Evolutionary conservation across 2,797 vertebrate genomes (phyloP), one percentile per base, ranked within the genome.

Genomic region (Acrossocheilus wenchowensis): DNA sequence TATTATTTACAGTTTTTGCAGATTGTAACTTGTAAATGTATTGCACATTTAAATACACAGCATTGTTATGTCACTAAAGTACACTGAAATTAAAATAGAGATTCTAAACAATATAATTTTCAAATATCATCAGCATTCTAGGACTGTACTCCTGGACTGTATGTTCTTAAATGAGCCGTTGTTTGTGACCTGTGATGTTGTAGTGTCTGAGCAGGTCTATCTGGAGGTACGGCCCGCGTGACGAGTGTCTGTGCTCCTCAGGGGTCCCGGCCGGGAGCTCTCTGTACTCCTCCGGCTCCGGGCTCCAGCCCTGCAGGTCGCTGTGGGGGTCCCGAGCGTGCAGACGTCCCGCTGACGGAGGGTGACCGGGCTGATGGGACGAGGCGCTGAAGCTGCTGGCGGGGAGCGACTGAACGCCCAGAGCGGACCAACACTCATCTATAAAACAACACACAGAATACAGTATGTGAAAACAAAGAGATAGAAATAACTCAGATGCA

Each of bases 381-480:
- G 96, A 96, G 11, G 95, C 93, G 1, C 72, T 91, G 87, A 96
- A 97, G 85, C 96, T 96, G 66, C 93, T 90, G 23, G 79, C 62
- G 0, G 96, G 96, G 23, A 96, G 94, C 34, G 69, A 87, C 78
- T 94, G 93, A 62, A 97, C 91, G 39, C 95, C 96, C 87, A 98
- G 90, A 5, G 95, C 95, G 54, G 91, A 91, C 92, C 95, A 97
- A 91, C 97, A 98, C 62, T 95, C 93, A 54, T 96, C 97, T 98
- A 86, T 1, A 50, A 72, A 84, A 3, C 82, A 36, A 77, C 34
- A 92, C 74, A 9, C 4, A 43, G 0, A 50, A 85, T 60, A 60
- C 57, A 17, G 50, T 8, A 39, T 2, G 39, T 36, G 45, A 52
- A 36, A 52, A 75, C 26, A 48, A n/a, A 30, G 14, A 5, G n/a